These are phyloP conservation scores for Tanaodytes sp. DNA, from an alignment of 2,888 invertebrate genomes.

Conservation along the genomic window DNA sequence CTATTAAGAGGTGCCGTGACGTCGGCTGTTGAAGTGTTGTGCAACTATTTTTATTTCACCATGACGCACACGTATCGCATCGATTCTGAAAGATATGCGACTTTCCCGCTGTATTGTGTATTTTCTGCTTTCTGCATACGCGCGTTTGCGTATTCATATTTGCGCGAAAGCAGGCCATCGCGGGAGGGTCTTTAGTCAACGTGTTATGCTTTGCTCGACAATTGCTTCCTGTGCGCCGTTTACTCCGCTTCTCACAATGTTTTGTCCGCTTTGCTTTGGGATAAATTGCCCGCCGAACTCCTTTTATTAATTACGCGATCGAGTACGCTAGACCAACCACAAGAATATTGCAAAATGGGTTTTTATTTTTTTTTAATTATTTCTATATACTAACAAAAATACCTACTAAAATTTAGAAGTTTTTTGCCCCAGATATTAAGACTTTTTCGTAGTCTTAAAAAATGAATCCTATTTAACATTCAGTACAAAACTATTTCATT, in stretches of 20 bases:
- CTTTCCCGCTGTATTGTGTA: conserved; percentile 45
- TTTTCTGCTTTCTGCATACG: conserved; percentile 48
- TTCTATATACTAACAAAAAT: too few relatives aligned
- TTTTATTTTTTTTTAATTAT: too few relatives aligned
- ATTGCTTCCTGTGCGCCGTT: conserved; percentile 51
- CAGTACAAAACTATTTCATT: too few relatives aligned
- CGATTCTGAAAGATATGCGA: conserved; percentile 43
- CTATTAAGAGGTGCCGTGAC: too few relatives aligned
- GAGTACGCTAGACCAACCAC: too few relatives aligned
- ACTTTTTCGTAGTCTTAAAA: too few relatives aligned
- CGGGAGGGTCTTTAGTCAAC: conserved; percentile 45
- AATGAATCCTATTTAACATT: too few relatives aligned
- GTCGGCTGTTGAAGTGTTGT: conserved; percentile 13
- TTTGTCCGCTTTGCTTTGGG: conserved; percentile 37
- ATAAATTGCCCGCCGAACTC: conserved; percentile 38
- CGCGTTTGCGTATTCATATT: conserved; percentile 45
- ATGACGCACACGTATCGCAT: conserved; percentile 43
- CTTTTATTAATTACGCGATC: conserved; percentile 3
- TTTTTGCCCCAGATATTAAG: too few relatives aligned
- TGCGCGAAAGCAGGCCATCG: conserved; percentile 50
- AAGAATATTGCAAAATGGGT: too few relatives aligned
- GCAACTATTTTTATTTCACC: conserved; percentile 45
- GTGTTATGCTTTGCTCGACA: conserved; percentile 53
- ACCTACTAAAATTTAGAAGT: too few relatives aligned
- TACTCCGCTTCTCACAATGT: conserved; percentile 50